phyloP scores from a whole-genome alignment of 2,888 invertebrate species.

The Phortica magna region DNA sequence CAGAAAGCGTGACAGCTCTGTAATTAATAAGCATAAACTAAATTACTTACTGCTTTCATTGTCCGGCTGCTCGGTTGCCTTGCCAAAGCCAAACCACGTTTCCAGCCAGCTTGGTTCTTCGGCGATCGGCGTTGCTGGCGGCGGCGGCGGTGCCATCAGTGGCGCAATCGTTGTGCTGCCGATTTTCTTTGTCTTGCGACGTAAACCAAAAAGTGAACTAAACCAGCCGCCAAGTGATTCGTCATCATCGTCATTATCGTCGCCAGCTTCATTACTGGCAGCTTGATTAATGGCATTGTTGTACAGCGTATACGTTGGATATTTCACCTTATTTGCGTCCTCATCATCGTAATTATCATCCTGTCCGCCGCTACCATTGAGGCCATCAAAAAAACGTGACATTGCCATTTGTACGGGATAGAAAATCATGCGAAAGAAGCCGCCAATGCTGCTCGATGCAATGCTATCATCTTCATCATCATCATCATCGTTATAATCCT shows the following conservation, averaged over 20 bases:
- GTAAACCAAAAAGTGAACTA: conserved; percentile 70
- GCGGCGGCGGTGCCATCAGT: conserved; percentile 4
- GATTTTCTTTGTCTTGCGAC: conserved; percentile 64
- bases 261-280: conserved; percentile 42
- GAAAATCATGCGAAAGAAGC: conserved; percentile 73
- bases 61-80: conserved; percentile 52
- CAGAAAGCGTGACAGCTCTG: too few species aligned
- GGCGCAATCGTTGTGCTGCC: conserved; percentile 61
- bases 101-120: conserved; percentile 71
- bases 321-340: conserved; percentile 51
- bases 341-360: conserved; percentile 48
- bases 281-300: conserved; percentile 62
- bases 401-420: conserved; percentile 74
- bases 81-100: conserved; percentile 72
- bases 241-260: conserved; percentile 51
- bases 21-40: not conserved
- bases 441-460: conserved; percentile 57
- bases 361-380: conserved; percentile 42
- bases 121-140: conserved; percentile 46
- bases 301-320: conserved; percentile 72
- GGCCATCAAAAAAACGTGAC: conserved; percentile 66
- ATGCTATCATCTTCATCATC: conserved; percentile 58
- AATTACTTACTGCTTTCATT: conserved; percentile 70
- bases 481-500: conserved; percentile 56
- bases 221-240: conserved; percentile 68